Evolutionary conservation across 2,113 vertebrate genomes (phyloP), one percentile per base, ranked within the genome.

Genomic region (Pica pica): DNA sequence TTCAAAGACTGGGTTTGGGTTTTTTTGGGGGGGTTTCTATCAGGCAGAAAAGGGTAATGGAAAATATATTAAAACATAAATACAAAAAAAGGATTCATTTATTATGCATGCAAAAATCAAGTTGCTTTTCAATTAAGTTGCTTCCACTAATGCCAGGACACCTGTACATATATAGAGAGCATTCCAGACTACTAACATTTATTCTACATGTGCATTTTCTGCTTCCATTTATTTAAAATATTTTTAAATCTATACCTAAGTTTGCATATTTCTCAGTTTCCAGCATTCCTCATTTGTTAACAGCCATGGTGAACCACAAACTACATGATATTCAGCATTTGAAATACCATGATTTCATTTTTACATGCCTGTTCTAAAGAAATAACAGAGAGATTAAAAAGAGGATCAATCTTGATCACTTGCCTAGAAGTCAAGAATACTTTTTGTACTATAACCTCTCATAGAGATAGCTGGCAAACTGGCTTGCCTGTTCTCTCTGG

Each of bases 11-110:
- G 8, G 6, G 5, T 64, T 37, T 41, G 26, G 6, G 13, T 0
- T 0, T 35, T 52, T 41, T 10, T 11, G 4, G 1, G 0, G 3
- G 2, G 0, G 1, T 35, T 70, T 37, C 5, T 2, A 20, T 53
- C 19, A 49, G 22, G 3, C 3, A 80, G 23, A 42, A 49, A 52
- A 77, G 4, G 3, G 37, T 16, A 77, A 56, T 18, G 1, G 4
- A 5, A 91, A 70, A 56, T 33, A 26, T 4, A 73, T 35, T 67
- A 30, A 64, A 83, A 65, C 0, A 33, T 16, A 50, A 83, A 68
- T 24, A 23, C 3, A 12, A 63, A 6, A 68, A 49, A 8, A 35
- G 2, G 4, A 46, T 52, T 2, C 6, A 67, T 60, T 61, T 47
- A 11, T 60, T 80, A 30, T 39, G 4, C 1, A 1, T 33, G 12